A percentile compares a stretch with the other conserved stretches of the same genome.
These are phyloP conservation scores for Campaea margaritaria DNA, from an alignment of 2,888 invertebrate genomes.

Conservation along the genomic window DNA sequence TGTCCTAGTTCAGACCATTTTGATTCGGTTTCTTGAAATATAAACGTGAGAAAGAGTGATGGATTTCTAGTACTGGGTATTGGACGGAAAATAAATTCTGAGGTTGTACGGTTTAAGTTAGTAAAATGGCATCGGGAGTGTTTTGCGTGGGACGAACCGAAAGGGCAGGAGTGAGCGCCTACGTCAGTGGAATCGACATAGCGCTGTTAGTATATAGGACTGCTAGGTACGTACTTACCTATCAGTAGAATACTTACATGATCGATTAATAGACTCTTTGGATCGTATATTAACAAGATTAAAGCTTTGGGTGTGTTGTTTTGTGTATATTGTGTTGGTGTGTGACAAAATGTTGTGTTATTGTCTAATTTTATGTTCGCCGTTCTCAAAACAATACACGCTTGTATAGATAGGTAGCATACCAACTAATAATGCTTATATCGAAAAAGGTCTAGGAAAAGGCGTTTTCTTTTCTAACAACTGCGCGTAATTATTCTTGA, in stretches of 20 bases:
- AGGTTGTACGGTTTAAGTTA: conserved; percentile 26
- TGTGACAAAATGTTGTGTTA: too few relatives aligned
- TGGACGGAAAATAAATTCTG: conserved; percentile 19
- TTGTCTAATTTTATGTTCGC: background rate
- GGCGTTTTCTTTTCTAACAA: too few relatives aligned
- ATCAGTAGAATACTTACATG: conserved; percentile 27
- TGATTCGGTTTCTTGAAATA: background rate
- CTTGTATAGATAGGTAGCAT: too few relatives aligned
- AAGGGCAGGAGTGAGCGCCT: conserved; percentile 74
- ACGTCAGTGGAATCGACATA: conserved; percentile 67
- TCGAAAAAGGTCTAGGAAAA: too few relatives aligned
- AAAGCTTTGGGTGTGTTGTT: conserved; percentile 28
- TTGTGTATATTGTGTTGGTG: too few relatives aligned
- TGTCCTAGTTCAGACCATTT: background rate
- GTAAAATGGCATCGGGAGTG: conserved; percentile 47
- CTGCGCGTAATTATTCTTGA: too few relatives aligned
- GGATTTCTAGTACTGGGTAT: conserved; percentile 1
- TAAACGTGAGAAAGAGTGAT: background rate
- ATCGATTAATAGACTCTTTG: conserved; percentile 32
- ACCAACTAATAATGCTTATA: too few relatives aligned
- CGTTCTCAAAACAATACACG: too few relatives aligned
- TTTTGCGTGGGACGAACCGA: conserved; percentile 67
- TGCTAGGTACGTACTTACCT: conserved; percentile 5
- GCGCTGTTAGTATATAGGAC: conserved; percentile 18
- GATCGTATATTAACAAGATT: conserved; percentile 39